Conservation (phyloP, 2,888 invertebrate species). For the Mythimna albipuncta region DNA sequence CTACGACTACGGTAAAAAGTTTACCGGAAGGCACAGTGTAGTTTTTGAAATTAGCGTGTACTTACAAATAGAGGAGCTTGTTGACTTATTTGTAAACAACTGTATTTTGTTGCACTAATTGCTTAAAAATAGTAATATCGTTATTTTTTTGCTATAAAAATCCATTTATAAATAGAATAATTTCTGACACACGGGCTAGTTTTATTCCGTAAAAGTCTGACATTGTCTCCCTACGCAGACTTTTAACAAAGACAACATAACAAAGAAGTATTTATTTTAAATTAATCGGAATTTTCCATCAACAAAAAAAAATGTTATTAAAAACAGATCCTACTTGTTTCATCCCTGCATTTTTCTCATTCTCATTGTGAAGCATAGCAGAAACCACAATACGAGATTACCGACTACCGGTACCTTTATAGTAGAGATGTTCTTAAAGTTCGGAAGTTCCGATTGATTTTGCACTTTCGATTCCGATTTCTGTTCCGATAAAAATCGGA, state of each 20-base stretch:
- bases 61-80: background rate
- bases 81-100: background rate
- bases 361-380: constrained; percentile 43
- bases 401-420: constrained; percentile 8
- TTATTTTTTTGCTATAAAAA: too few relatives aligned
- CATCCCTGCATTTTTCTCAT: constrained; percentile 17
- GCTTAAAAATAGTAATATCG: background rate
- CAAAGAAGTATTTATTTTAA: too few relatives aligned
- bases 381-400: constrained; percentile 37
- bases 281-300: too few relatives aligned
- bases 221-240: too few relatives aligned
- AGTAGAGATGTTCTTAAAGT: too few relatives aligned
- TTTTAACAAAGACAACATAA: too few relatives aligned
- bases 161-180: too few relatives aligned
- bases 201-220: too few relatives aligned
- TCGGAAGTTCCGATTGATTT: too few relatives aligned
- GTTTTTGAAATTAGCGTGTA: constrained; percentile 26
- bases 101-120: background rate
- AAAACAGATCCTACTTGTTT: constrained; percentile 19
- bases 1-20: constrained; percentile 8
- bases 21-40: constrained; percentile 21
- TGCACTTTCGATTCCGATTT: too few relatives aligned
- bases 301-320: constrained; percentile 8
- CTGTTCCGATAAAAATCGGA: too few relatives aligned
- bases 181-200: too few relatives aligned